Evolutionary conservation across 2,797 vertebrate genomes (phyloP).

Genomic region (Sardinella longiceps): DNA sequence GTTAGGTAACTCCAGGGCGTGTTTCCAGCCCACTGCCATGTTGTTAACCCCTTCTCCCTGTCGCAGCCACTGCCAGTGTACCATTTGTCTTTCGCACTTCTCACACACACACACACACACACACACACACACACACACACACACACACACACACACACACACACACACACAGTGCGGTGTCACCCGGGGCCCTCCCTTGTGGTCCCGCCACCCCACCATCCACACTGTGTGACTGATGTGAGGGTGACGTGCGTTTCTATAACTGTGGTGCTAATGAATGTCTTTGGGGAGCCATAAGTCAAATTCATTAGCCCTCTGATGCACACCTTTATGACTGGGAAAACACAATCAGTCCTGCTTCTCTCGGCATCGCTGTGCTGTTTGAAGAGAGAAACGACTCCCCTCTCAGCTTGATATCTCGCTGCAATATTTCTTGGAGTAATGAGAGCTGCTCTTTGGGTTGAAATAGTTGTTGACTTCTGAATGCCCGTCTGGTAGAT

Average conservation of each 20-base stretch:
- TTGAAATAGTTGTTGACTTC: not conserved
- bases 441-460: not conserved
- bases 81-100: not conserved
- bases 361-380: not conserved
- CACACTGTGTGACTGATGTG: not conserved
- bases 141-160: constrained; percentile 44
- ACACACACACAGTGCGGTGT: not conserved
- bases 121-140: constrained; percentile 47
- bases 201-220: not conserved
- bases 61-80: not conserved
- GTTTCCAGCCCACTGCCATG: not conserved
- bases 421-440: not conserved
- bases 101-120: constrained; percentile 48
- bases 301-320: not conserved
- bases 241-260: not conserved
- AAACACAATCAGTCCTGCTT: not conserved
- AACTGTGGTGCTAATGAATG: constrained; percentile 20
- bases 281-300: not conserved
- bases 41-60: not conserved
- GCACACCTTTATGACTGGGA: not conserved
- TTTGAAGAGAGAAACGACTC: not conserved
- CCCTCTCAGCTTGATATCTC: not conserved
- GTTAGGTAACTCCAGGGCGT: not conserved
- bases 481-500: not conserved
- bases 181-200: not conserved